These are phyloP conservation scores for Hormiphora californensis DNA, from an alignment of 37 sponge, comb jelly and placozoan genomes.

Conservation along the genomic window DNA sequence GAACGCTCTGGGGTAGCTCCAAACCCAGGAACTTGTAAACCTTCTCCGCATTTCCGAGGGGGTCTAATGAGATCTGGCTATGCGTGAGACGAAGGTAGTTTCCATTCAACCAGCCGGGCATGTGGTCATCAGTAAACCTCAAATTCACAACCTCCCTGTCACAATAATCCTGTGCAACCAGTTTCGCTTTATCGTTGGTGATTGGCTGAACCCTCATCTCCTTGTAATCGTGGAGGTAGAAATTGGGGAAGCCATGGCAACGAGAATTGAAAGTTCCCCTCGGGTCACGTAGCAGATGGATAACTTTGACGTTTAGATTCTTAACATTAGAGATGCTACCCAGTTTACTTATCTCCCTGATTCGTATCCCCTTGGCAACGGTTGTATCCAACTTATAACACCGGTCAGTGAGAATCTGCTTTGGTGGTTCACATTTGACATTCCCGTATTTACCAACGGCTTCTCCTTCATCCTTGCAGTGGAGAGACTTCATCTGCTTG, in stretches of 20 bases:
- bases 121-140: neutral
- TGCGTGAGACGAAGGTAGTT: constrained; percentile 1
- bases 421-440: neutral
- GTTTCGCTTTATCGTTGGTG: neutral
- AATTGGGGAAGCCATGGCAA: neutral
- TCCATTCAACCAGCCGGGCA: neutral
- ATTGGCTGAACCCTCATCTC: neutral
- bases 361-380: neutral
- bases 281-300: neutral
- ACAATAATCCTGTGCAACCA: neutral
- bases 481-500: neutral
- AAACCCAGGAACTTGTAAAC: neutral
- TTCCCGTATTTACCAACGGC: neutral
- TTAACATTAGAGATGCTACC: neutral
- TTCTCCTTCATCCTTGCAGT: neutral
- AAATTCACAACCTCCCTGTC: neutral
- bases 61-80: neutral
- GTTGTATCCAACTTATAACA: neutral
- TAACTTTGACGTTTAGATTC: neutral
- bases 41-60: neutral
- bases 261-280: neutral
- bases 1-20: neutral
- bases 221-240: neutral
- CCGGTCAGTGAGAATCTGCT: neutral
- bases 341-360: neutral